A percentile compares a stretch with the other conserved stretches of the same genome.
phyloP scores from a whole-genome alignment of 2,888 invertebrate genomes.

The Oscheius onirici region DNA sequence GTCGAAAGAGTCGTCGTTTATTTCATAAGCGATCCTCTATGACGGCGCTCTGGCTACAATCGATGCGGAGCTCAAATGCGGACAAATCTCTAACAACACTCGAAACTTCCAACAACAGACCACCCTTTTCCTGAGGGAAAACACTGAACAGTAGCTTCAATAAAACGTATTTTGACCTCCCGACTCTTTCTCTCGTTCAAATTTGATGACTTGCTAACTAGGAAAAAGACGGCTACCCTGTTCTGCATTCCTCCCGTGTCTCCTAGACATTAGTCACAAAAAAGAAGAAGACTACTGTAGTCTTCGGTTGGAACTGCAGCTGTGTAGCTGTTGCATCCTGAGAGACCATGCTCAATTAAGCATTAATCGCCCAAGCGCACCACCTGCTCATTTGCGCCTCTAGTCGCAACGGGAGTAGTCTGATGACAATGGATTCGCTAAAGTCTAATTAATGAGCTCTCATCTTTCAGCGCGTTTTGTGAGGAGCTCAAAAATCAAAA shows the following conservation, averaged over 20 bases:
- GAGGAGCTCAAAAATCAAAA: background rate
- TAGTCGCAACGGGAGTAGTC: background rate
- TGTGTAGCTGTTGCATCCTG: conserved; percentile 18
- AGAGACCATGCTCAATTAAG: conserved; percentile 23
- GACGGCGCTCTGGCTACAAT: conserved; percentile 29
- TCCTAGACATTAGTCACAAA: too few species aligned
- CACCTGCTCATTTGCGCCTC: conserved; percentile 27
- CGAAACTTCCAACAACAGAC: background rate
- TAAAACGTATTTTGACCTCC: background rate
- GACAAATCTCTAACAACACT: background rate
- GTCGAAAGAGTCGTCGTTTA: conserved; percentile 34
- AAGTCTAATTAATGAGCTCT: background rate
- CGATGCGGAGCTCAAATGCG: conserved; percentile 26
- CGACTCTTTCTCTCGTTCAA: background rate
- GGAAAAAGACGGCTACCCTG: too few species aligned
- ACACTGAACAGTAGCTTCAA: background rate
- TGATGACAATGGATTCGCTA: background rate
- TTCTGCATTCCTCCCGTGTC: too few species aligned
- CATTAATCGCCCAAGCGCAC: conserved; percentile 28
- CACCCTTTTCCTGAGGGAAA: background rate
- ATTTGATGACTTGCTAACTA: background rate
- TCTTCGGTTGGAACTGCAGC: too few species aligned
- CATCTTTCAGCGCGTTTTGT: background rate
- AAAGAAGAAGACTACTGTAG: too few species aligned
- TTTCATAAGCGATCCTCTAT: conserved; percentile 36